Evolutionary conservation across 2,797 vertebrate genomes (phyloP).

Genomic region (Loris lydekkerianus): DNA sequence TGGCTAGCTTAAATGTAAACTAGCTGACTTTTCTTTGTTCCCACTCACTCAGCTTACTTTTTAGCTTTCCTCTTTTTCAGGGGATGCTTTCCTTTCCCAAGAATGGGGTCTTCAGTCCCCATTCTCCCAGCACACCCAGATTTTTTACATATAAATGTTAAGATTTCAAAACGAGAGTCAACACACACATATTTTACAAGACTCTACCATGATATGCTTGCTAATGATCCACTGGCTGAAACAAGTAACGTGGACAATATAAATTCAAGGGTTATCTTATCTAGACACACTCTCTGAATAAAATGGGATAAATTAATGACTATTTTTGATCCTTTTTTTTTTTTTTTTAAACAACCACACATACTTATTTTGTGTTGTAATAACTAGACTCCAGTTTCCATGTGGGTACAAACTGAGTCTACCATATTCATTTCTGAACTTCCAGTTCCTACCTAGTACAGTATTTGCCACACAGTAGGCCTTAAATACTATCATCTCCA

Average conservation of each 20-base stretch:
- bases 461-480: background rate
- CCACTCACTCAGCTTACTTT: no score
- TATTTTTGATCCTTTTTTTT: background rate
- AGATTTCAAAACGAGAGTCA: background rate
- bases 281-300: background rate
- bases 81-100: no score
- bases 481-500: background rate
- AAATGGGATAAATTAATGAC: background rate
- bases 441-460: background rate
- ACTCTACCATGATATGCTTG: background rate
- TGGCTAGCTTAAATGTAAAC: no score
- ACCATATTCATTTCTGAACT: background rate
- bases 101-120: no score
- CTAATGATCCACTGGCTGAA: background rate
- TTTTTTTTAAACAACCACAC: background rate
- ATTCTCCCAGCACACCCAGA: background rate
- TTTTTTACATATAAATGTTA: background rate
- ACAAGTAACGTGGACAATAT: background rate
- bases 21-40: no score
- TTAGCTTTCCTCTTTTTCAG: no score
- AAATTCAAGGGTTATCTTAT: background rate
- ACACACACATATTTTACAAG: background rate
- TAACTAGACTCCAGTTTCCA: background rate
- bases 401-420: background rate
- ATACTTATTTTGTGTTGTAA: background rate